These are phyloP conservation scores for Phylloscopus collybita DNA, from an alignment of 2,797 vertebrate genomes.

Conservation along the genomic window DNA sequence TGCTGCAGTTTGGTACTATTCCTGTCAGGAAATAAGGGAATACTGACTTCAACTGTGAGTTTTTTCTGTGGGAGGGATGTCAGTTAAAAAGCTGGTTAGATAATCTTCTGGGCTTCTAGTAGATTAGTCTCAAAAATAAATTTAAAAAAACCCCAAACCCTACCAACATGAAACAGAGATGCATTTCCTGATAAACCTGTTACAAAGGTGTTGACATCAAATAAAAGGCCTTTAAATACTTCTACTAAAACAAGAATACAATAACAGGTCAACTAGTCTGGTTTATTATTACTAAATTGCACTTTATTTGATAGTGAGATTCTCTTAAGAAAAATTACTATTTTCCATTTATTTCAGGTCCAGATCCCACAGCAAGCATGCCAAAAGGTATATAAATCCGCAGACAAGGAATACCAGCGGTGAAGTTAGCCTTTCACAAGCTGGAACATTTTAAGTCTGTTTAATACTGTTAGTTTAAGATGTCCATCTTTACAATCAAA, in stretches of 20 bases:
- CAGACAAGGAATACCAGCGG: background rate
- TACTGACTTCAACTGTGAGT: background rate
- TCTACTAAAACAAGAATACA: background rate
- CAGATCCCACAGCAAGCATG: constrained; percentile 83
- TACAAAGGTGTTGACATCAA: background rate
- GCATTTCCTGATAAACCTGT: background rate
- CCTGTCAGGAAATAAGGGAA: background rate
- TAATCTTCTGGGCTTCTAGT: background rate
- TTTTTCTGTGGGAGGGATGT: background rate
- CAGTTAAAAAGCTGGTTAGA: background rate
- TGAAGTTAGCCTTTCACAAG: constrained; percentile 2
- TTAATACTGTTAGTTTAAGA: background rate
- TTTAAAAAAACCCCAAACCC: rapidly evolving
- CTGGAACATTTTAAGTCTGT: background rate
- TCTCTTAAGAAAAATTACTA: background rate
- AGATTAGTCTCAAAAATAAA: background rate
- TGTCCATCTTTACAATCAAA: background rate
- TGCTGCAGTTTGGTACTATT: background rate
- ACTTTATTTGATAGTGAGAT: background rate
- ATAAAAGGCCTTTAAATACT: background rate
- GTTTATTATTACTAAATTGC: background rate
- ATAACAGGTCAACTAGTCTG: background rate
- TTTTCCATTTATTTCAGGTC: constrained; percentile 76
- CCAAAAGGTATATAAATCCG: constrained; percentile 76
- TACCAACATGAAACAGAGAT: background rate